Conservation (phyloP, 2,797 vertebrate genomes). For the Platyrinchus mystaceus region DNA sequence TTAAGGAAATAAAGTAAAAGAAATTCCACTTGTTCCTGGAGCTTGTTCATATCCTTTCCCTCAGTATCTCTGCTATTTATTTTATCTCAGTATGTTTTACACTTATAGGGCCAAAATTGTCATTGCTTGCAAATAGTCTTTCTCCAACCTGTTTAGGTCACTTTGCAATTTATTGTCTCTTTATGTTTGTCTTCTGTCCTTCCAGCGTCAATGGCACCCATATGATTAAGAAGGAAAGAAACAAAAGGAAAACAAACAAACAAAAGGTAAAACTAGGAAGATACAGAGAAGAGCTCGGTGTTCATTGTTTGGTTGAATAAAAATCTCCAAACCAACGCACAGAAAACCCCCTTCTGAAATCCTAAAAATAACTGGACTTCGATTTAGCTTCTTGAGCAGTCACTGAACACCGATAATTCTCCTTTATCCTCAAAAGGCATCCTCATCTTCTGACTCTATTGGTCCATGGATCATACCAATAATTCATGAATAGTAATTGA, state of each 20-base stretch:
- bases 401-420: not conserved
- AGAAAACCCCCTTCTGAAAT: not conserved
- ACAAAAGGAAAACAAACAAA: accelerated
- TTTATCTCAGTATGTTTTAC: not conserved
- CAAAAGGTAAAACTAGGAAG: not conserved
- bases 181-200: not conserved
- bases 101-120: not conserved
- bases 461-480: not conserved
- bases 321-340: not conserved
- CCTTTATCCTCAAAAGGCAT: not conserved
- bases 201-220: not conserved
- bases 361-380: not conserved
- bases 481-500: not conserved
- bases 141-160: not conserved
- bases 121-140: not conserved
- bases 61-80: not conserved
- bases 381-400: not conserved
- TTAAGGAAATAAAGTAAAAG: not conserved
- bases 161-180: not conserved
- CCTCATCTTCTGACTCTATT: not conserved
- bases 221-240: not conserved
- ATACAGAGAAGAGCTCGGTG: not conserved
- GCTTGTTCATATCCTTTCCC: not conserved
- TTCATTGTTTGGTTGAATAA: not conserved
- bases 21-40: not conserved